phyloP scores from a whole-genome alignment of 2,888 invertebrate genomes.

The Cerastoderma edule region DNA sequence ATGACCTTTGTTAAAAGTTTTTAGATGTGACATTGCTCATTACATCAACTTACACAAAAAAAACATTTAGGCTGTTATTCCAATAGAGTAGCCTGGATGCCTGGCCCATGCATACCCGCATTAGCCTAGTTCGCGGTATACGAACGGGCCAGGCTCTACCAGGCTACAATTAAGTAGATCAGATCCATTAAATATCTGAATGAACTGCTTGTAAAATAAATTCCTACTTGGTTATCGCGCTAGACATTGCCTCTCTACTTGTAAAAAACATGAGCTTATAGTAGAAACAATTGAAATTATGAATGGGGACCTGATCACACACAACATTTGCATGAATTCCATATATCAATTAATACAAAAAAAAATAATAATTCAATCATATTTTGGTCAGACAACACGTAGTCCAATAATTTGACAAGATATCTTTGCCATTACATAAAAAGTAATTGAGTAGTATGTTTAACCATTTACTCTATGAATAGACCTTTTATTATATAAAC shows the following conservation, averaged over 20 bases:
- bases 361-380: conserved; percentile 11
- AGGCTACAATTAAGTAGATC: conserved; percentile 5
- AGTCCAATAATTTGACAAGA: conserved; percentile 13
- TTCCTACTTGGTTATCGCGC: conserved; percentile 13
- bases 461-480: conserved; percentile 11
- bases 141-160: no score
- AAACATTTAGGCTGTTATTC: conserved; percentile 11
- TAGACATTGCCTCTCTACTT: conserved; percentile 13
- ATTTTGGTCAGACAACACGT: conserved; percentile 13
- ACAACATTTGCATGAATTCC: conserved; percentile 13
- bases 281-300: conserved; percentile 13
- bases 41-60: conserved; percentile 8
- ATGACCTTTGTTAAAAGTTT: conserved; percentile 9
- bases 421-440: conserved; percentile 13
- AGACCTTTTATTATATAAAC: conserved; percentile 9
- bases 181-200: conserved; percentile 11
- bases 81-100: no score
- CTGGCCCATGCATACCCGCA: no score
- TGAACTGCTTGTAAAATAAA: conserved; percentile 13
- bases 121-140: no score
- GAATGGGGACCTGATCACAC: conserved; percentile 7
- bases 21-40: conserved; percentile 11
- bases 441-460: conserved; percentile 13
- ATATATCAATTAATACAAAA: conserved; percentile 11
- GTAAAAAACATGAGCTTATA: conserved; percentile 13